phyloP scores from a whole-genome alignment of 1,140 invertebrate genomes.

The Caenorhabditis briggsae region DNA sequence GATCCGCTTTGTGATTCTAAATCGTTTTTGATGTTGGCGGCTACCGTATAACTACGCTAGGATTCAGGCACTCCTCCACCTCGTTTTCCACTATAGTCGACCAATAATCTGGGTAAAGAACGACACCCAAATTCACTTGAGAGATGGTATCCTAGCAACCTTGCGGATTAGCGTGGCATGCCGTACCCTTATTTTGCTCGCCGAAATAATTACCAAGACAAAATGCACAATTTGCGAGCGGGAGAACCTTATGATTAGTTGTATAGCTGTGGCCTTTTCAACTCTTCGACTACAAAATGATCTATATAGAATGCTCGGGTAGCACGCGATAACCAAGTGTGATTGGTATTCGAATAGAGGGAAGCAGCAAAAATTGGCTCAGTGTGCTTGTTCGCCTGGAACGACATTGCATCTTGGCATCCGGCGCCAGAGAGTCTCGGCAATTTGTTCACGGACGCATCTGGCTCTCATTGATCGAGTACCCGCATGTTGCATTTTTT shows the following conservation, averaged over 20 bases:
- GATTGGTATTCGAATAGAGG: no score
- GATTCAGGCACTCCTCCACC: neutral
- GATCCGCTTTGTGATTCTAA: slow-evolving; percentile 1
- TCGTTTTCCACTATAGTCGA: neutral
- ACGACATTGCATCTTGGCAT: slow-evolving; percentile 27
- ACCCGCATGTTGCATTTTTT: neutral
- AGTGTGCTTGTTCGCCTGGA: slow-evolving; percentile 28
- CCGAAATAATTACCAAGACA: neutral
- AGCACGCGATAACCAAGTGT: neutral
- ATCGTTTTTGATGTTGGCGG: neutral
- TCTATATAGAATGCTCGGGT: neutral
- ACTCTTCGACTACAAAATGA: neutral
- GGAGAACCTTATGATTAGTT: neutral
- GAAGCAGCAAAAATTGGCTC: neutral
- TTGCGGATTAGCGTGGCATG: neutral
- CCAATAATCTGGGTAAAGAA: neutral
- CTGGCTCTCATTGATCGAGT: slow-evolving; percentile 41
- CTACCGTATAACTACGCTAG: neutral
- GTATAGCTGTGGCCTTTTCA: slow-evolving; percentile 8
- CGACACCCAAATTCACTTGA: neutral
- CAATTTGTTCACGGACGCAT: slow-evolving; percentile 4
- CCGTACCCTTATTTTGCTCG: neutral
- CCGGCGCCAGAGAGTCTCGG: neutral
- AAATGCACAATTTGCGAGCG: neutral
- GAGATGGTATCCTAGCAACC: slow-evolving; percentile 35